Evolutionary conservation across 2,113 vertebrate species (phyloP).

Genomic region (Oncorhynchus keta): DNA sequence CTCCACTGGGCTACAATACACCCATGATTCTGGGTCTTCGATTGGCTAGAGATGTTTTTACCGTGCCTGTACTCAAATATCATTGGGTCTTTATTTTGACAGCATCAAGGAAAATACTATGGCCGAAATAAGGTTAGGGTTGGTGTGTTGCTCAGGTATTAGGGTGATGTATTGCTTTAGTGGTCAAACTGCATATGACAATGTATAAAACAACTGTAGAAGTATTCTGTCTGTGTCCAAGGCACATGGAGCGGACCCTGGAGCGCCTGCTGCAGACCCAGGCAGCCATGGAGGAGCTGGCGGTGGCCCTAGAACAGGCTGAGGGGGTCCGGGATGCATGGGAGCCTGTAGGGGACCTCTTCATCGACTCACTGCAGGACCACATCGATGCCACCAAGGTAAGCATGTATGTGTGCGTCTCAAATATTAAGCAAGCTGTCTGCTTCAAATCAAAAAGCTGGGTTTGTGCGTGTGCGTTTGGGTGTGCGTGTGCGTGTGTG

Average conservation of each 20-base stretch:
- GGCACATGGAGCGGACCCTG: slow-evolving; percentile 88
- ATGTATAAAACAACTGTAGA: too few species aligned
- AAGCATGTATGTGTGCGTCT: neutral
- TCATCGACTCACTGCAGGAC: slow-evolving; percentile 83
- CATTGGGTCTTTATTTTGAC: neutral
- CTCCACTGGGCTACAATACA: too few species aligned
- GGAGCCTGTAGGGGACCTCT: slow-evolving; percentile 84
- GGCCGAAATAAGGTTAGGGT: too few species aligned
- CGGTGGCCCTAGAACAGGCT: slow-evolving; percentile 72
- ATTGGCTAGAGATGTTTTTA: too few species aligned
- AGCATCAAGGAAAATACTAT: neutral
- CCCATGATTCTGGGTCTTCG: too few species aligned
- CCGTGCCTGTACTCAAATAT: too few species aligned
- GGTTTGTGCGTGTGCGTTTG: too few species aligned
- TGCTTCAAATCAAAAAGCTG: slow-evolving; percentile 83
- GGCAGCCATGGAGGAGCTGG: slow-evolving; percentile 77
- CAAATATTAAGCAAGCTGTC: slow-evolving; percentile 41
- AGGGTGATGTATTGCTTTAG: too few species aligned
- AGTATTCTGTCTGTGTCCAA: slow-evolving; percentile 19
- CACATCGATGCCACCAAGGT: slow-evolving; percentile 84
- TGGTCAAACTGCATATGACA: too few species aligned
- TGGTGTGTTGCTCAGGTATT: too few species aligned
- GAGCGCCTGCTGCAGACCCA: slow-evolving; percentile 80
- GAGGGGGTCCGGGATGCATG: slow-evolving; percentile 79
- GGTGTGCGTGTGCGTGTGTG: too few species aligned